Conservation (phyloP, 2,113 vertebrate species). For the Butorides virescens region DNA sequence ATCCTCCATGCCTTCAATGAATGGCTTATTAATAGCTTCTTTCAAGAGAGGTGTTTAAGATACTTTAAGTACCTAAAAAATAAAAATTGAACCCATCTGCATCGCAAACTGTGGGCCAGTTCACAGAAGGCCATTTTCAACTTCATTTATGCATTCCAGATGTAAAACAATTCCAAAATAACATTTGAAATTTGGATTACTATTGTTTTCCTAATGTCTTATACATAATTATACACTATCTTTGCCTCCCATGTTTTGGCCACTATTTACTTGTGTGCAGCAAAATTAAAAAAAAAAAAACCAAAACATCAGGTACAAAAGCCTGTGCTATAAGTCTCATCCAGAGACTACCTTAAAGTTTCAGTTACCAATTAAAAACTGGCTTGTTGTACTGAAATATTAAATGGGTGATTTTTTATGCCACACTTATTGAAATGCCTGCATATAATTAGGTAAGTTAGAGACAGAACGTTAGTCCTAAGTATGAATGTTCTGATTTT, state of each 20-base stretch:
- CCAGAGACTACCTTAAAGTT: neutral
- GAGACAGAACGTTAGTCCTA: neutral
- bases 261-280: neutral
- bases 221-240: neutral
- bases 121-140: neutral
- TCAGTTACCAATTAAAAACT: neutral
- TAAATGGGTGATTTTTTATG: neutral
- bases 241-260: neutral
- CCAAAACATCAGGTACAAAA: neutral
- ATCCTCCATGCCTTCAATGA: neutral
- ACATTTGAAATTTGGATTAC: neutral
- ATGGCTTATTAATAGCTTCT: neutral
- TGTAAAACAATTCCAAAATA: neutral
- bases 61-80: neutral
- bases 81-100: neutral
- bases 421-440: neutral
- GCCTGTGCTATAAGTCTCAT: neutral
- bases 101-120: rapidly evolving
- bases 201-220: neutral
- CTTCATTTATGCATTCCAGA: neutral
- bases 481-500: neutral
- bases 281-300: neutral
- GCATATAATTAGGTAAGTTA: neutral
- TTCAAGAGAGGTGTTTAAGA: neutral
- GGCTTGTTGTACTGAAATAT: neutral